Conservation (phyloP, 2,888 invertebrate genomes). For the Andrena chrysosceles region DNA sequence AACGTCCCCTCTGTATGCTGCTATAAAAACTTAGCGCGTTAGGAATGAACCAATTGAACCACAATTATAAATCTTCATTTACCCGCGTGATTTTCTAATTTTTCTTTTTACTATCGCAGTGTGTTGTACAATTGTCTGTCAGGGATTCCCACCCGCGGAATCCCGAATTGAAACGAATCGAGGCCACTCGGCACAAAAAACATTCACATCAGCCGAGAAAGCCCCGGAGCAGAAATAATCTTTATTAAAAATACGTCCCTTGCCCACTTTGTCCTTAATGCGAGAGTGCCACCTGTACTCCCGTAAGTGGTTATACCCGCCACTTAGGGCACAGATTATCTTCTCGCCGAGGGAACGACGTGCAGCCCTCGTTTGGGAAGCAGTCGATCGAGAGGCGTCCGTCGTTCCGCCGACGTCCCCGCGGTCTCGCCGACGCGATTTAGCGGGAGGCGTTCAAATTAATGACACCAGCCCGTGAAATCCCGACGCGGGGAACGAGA, state of each 20-base stretch:
- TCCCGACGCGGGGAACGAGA: conserved; percentile 19
- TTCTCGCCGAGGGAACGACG: conserved; percentile 48
- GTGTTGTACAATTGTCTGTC: not conserved
- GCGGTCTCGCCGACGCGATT: conserved; percentile 66
- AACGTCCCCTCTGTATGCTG: too few species aligned
- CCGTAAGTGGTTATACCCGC: conserved; percentile 63
- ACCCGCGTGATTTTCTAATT: too few species aligned
- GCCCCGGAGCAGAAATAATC: conserved; percentile 38
- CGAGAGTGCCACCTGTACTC: conserved; percentile 64
- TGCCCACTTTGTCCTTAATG: conserved; percentile 68
- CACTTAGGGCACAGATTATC: conserved; percentile 70
- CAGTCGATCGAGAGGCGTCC: conserved; percentile 48
- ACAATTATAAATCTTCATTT: too few species aligned
- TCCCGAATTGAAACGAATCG: conserved; percentile 20
- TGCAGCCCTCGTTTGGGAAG: conserved; percentile 54
- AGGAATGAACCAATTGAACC: too few species aligned
- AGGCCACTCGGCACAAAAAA: conserved; percentile 24
- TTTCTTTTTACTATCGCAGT: not conserved
- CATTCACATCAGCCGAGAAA: conserved; percentile 27
- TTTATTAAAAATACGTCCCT: conserved; percentile 56
- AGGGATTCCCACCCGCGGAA: not conserved
- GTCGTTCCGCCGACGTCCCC: conserved; percentile 31
- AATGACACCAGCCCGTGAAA: conserved; percentile 76
- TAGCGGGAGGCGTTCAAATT: conserved; percentile 76
- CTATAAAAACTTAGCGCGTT: too few species aligned